These are phyloP conservation scores for Drosophila buzzatii DNA, from an alignment of 2,888 invertebrate genomes.

Conservation along the genomic window DNA sequence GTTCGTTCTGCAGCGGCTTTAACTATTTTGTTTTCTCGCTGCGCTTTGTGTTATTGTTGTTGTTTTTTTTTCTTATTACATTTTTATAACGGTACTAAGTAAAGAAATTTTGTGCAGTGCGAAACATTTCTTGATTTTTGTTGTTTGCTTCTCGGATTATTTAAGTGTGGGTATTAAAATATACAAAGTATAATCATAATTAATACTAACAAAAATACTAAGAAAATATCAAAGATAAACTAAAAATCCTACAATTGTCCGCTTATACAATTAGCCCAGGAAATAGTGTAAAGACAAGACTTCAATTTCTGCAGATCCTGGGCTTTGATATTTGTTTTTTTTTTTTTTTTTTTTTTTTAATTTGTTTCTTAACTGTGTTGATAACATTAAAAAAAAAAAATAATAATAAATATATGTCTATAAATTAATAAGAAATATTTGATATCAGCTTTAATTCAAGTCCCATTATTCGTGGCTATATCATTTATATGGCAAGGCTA, in stretches of 20 bases:
- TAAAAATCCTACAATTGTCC: constrained; percentile 35
- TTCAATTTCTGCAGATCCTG: neutral
- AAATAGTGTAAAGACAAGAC: neutral
- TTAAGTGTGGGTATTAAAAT: constrained; percentile 40
- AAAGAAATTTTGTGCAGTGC: constrained; percentile 26
- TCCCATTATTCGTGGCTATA: neutral
- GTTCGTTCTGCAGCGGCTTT: neutral
- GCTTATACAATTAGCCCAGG: constrained; percentile 4
- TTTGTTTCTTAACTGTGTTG: neutral
- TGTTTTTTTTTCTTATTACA: constrained; percentile 4
- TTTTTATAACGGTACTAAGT: constrained; percentile 11
- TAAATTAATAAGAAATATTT: neutral
- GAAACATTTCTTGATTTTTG: constrained; percentile 24
- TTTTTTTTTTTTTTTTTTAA: neutral
- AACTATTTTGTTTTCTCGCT: constrained; percentile 3
- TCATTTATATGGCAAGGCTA: constrained; percentile 13
- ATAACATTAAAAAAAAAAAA: neutral
- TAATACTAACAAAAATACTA: neutral
- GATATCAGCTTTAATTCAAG: constrained; percentile 4
- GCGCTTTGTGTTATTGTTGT: constrained; percentile 1
- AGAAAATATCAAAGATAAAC: neutral
- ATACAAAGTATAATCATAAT: neutral
- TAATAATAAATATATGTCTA: no score
- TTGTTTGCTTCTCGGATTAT: constrained; percentile 18
- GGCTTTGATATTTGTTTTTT: neutral